These are phyloP conservation scores for Sylvilagus bachmani DNA, from an alignment of 2,113 vertebrate genomes.

Conservation along the genomic window DNA sequence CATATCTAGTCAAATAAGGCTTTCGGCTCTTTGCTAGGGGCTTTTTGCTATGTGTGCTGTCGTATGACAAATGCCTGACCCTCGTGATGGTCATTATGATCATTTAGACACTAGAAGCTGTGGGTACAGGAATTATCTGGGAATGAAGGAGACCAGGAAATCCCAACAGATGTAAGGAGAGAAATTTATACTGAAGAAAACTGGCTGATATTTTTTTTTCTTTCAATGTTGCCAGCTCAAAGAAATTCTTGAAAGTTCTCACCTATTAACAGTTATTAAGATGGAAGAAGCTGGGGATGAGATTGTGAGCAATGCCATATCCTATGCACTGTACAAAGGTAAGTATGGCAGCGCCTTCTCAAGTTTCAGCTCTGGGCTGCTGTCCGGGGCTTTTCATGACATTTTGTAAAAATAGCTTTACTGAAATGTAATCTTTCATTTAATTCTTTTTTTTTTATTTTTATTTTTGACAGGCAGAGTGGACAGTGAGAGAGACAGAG, in stretches of 20 bases:
- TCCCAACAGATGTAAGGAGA: background rate
- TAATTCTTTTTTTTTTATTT: no score
- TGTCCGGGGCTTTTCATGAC: background rate
- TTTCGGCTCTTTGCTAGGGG: background rate
- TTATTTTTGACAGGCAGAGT: no score
- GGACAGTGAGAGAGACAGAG: no score
- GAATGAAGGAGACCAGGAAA: background rate
- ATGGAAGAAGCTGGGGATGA: conserved; percentile 92
- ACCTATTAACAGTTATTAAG: conserved; percentile 91
- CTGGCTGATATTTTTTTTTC: conserved; percentile 52
- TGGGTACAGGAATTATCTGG: fast-evolving
- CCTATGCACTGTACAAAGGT: conserved; percentile 91
- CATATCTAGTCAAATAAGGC: no score
- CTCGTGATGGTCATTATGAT: background rate
- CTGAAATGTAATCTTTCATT: background rate
- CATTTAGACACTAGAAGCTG: background rate
- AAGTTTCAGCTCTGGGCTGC: background rate
- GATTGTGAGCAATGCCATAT: conserved; percentile 91
- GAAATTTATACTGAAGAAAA: background rate
- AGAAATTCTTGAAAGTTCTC: conserved; percentile 90
- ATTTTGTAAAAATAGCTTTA: background rate
- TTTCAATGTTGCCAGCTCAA: conserved; percentile 86
- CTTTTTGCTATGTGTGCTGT: background rate
- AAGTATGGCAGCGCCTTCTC: background rate
- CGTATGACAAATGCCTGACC: background rate